Conservation (phyloP, 1,140 invertebrate genomes). For the Stegodyphus mimosarum region DNA sequence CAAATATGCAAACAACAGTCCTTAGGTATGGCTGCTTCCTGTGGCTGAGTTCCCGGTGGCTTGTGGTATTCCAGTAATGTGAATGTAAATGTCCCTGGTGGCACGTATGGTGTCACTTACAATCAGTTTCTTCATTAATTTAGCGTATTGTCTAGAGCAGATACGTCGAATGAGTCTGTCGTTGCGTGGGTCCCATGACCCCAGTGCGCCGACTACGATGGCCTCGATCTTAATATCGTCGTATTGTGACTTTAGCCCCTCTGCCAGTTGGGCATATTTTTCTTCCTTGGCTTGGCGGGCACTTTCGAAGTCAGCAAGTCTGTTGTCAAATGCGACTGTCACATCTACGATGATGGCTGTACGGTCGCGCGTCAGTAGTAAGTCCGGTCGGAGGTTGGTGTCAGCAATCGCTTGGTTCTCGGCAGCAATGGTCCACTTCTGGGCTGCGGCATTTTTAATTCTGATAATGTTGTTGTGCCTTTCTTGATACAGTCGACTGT, state of each 20-base stretch:
- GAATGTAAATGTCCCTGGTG: not conserved
- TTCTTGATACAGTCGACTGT: not conserved
- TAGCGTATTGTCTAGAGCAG: not conserved
- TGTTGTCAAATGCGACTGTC: not conserved
- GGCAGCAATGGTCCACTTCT: not conserved
- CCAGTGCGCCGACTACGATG: not conserved
- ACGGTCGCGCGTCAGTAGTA: not conserved
- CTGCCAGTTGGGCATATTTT: not conserved
- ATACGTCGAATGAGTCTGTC: not conserved
- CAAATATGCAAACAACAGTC: no score
- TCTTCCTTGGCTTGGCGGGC: not conserved
- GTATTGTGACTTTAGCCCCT: fast-evolving
- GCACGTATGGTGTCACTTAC: not conserved
- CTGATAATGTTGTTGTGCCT: not conserved
- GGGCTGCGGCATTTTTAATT: not conserved
- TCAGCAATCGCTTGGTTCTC: not conserved
- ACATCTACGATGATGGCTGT: not conserved
- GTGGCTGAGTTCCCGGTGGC: no score
- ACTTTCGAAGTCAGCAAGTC: not conserved
- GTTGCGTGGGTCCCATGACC: not conserved
- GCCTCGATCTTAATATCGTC: not conserved
- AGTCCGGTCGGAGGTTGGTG: not conserved
- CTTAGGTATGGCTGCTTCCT: no score
- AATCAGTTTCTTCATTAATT: not conserved
- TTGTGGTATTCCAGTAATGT: no score